Conservation (phyloP, 2,113 vertebrate genomes). For the Ancistrus triradiatus region DNA sequence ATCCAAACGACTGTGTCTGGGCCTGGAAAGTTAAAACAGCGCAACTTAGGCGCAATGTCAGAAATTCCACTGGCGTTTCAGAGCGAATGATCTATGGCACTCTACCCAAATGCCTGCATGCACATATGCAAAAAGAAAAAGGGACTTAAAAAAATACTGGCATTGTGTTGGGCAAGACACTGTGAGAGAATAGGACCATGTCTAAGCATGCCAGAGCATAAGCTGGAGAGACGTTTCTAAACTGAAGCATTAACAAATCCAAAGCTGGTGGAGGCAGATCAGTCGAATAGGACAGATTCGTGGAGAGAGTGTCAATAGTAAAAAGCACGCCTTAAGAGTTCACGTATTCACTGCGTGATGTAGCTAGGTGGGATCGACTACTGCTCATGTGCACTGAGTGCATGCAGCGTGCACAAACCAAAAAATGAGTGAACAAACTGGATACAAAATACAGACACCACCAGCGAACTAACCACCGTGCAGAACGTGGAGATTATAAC, state of each 20-base stretch:
- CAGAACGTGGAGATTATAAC: too few species aligned
- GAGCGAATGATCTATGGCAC: not conserved
- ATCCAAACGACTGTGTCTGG: constrained; percentile 11
- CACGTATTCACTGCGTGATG: too few species aligned
- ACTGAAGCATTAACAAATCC: constrained; percentile 28
- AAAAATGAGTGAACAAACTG: too few species aligned
- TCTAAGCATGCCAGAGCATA: constrained; percentile 25
- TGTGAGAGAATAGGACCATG: constrained; percentile 2
- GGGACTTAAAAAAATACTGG: too few species aligned
- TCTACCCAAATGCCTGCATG: not conserved
- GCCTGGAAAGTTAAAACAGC: constrained; percentile 6
- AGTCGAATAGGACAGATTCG: not conserved
- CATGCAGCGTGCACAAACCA: too few species aligned
- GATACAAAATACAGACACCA: too few species aligned
- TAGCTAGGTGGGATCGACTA: too few species aligned
- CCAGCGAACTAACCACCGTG: too few species aligned
- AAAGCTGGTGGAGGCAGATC: not conserved
- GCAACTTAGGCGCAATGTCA: not conserved
- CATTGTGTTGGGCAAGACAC: constrained; percentile 11
- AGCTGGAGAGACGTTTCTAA: constrained; percentile 7
- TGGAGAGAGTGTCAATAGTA: too few species aligned
- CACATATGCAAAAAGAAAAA: not conserved
- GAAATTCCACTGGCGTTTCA: constrained; percentile 21
- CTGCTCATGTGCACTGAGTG: too few species aligned
- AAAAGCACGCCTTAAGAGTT: too few species aligned